Conservation (phyloP, 2,797 vertebrate genomes). For the Sphenodon punctatus region DNA sequence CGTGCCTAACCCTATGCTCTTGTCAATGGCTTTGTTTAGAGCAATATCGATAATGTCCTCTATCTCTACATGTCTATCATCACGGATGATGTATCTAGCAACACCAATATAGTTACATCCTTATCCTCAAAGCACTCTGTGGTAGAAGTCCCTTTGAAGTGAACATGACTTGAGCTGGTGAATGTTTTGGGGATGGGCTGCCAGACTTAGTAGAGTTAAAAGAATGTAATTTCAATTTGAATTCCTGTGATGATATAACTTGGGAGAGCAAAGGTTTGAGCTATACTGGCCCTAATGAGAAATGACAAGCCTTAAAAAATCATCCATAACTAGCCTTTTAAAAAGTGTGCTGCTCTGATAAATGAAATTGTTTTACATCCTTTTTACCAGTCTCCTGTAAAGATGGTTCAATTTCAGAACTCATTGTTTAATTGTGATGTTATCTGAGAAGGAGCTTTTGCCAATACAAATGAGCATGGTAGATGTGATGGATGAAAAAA, state of each 20-base stretch:
- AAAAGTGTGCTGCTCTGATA: slow-evolving; percentile 50
- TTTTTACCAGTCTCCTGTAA: slow-evolving; percentile 54
- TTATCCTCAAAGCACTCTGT: too few species aligned
- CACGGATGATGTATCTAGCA: slow-evolving; percentile 20
- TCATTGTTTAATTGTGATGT: slow-evolving; percentile 68
- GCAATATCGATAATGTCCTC: background rate
- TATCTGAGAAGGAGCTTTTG: slow-evolving; percentile 53
- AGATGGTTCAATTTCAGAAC: slow-evolving; percentile 53
- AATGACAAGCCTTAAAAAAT: slow-evolving; percentile 66
- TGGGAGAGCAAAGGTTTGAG: slow-evolving; percentile 46
- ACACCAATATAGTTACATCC: slow-evolving; percentile 13
- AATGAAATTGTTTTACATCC: slow-evolving; percentile 59
- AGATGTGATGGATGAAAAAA: slow-evolving; percentile 58
- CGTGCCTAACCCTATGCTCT: too few species aligned
- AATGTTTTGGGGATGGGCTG: too few species aligned
- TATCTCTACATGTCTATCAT: background rate
- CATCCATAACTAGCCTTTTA: slow-evolving; percentile 56
- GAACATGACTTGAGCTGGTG: too few species aligned
- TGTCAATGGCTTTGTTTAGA: background rate
- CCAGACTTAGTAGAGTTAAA: too few species aligned
- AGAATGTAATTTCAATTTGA: slow-evolving; percentile 51
- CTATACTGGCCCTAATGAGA: slow-evolving; percentile 54
- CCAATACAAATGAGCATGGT: slow-evolving; percentile 43
- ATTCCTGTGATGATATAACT: slow-evolving; percentile 39
- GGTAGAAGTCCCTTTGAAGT: too few species aligned